phyloP scores from a whole-genome alignment of 2,888 invertebrate species.

The Tillus elongatus region DNA sequence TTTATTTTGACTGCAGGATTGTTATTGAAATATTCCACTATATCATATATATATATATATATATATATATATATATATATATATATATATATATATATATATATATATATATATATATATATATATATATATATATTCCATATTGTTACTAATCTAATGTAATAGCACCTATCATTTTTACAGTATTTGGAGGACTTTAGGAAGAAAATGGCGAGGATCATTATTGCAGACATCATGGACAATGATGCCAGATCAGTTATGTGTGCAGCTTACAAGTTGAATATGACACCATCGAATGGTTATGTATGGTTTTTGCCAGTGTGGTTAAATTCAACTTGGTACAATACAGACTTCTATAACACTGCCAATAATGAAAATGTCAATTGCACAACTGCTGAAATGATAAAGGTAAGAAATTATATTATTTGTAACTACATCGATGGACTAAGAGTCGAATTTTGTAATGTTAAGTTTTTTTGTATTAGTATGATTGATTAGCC shows the following conservation, averaged over 20 bases:
- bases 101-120: too few relatives aligned
- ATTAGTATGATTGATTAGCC: neutral
- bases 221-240: conserved; percentile 73
- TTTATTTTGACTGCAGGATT: too few relatives aligned
- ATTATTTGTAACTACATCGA: too few relatives aligned
- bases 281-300: conserved; percentile 61
- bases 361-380: conserved; percentile 35
- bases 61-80: too few relatives aligned
- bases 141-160: too few relatives aligned
- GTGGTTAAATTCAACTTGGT: conserved; percentile 58
- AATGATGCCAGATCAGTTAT: conserved; percentile 64
- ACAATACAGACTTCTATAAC: conserved; percentile 48
- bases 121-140: too few relatives aligned
- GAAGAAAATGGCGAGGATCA: conserved; percentile 58
- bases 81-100: too few relatives aligned
- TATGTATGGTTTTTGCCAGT: conserved; percentile 82
- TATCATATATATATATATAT: too few relatives aligned
- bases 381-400: conserved; percentile 53
- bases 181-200: conserved; percentile 59
- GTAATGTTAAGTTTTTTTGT: neutral
- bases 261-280: conserved; percentile 67
- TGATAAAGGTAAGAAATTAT: conserved; percentile 45
- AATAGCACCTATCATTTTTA: too few relatives aligned
- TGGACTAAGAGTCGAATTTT: too few relatives aligned
- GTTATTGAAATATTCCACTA: too few relatives aligned